A percentile compares a stretch with the other conserved stretches of the same genome.
phyloP scores from a whole-genome alignment of 2,888 invertebrate genomes.

The Tortricodes alternella region DNA sequence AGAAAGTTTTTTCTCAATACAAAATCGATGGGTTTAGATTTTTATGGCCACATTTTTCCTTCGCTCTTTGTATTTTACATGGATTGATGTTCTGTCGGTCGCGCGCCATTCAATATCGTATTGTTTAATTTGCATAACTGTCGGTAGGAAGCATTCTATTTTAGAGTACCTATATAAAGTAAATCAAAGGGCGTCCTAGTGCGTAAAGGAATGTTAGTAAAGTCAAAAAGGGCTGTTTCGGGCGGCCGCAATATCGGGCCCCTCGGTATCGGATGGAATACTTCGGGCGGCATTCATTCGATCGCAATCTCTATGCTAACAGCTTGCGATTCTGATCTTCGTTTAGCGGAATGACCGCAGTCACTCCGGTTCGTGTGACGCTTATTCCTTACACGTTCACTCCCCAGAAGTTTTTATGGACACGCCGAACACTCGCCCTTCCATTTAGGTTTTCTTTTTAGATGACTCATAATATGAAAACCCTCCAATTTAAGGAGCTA shows the following conservation, averaged over 20 bases:
- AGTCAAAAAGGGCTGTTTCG: conserved; percentile 72
- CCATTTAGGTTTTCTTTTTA: conserved; percentile 66
- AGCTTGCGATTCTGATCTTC: conserved; percentile 83
- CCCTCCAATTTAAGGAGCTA: background rate
- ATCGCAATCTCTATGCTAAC: conserved; percentile 83
- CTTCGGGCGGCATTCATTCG: conserved; percentile 78
- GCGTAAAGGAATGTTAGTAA: conserved; percentile 65
- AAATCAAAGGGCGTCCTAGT: conserved; percentile 69
- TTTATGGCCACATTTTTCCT: conserved; percentile 58
- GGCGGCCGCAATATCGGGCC: conserved; percentile 74
- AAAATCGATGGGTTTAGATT: conserved; percentile 66
- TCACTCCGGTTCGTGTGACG: conserved; percentile 74
- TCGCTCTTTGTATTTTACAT: conserved; percentile 55
- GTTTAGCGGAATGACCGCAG: conserved; percentile 83
- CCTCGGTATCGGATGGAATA: conserved; percentile 78
- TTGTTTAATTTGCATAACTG: conserved; percentile 29
- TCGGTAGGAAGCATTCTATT: conserved; percentile 41
- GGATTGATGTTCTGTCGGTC: conserved; percentile 38
- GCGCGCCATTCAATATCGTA: conserved; percentile 26
- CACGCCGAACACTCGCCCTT: conserved; percentile 63
- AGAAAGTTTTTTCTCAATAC: conserved; percentile 72
- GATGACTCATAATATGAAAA: conserved; percentile 48
- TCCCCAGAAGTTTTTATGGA: conserved; percentile 77
- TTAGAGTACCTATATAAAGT: conserved; percentile 58
- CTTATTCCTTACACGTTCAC: conserved; percentile 80